Evolutionary conservation across 2,888 invertebrate species (phyloP), one percentile per base, ranked within the genome.

Genomic region (Anagyrus pseudococci): DNA sequence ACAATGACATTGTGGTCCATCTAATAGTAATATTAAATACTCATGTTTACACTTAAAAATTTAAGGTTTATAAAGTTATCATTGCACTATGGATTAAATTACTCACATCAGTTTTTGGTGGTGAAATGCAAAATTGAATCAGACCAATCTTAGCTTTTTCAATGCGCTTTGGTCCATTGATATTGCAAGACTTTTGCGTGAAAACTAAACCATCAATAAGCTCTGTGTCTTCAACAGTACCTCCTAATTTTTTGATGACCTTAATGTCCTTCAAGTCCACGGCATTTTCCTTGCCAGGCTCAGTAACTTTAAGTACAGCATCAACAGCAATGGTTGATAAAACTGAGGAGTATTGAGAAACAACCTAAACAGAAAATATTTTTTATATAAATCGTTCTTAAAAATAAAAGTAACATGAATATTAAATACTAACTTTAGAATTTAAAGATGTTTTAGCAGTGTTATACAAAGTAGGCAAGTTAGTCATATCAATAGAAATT

Each of bases 41-140:
- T 37, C 8, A 4, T 15, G 41, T 37, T n/a, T n/a, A n/a, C n/a
- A 3, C n/a, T n/a, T 25, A 25, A 17, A n/a, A 17, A 17, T 26
- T n/a, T 15, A 4, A 26, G 7, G 47, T 4, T 20, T n/a, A 19
- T n/a, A n/a, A n/a, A n/a, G n/a, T n/a, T n/a, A n/a, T n/a, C n/a
- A n/a, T n/a, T n/a, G n/a, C n/a, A n/a, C n/a, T n/a, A n/a, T n/a
- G n/a, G n/a, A n/a, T n/a, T n/a, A 7, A 37, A 7, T 23, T 53
- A 67, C 88, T 86, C 80, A 93, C 93, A 82, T 99, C 98, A 59
- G 99, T 99, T 84, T 99, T 99, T 7, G 99, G 99, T 56, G 99
- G 95, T 15, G 99, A 99, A 81, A 99, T 94, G 81, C 99, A 99
- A 83, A 99, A 99, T 82, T 99, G 99, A 70, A 99, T 98, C 17